phyloP scores from a whole-genome alignment of 2,797 vertebrate species.

The Amblyopsis hoosieri region DNA sequence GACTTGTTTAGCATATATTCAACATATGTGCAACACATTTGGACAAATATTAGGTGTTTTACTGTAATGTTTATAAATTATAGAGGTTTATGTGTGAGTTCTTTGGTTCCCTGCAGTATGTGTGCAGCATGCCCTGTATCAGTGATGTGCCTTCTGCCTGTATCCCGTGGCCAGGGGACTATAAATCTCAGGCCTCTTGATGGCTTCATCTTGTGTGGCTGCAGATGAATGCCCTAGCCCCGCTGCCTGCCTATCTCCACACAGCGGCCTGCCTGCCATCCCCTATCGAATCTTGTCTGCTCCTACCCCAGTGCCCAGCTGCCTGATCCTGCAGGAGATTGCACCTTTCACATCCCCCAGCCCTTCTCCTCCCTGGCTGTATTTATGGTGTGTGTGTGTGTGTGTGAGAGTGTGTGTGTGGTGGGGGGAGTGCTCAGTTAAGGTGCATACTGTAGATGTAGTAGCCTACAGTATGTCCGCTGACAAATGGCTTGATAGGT shows the following conservation, averaged over 20 bases:
- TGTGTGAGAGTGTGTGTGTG: too few species aligned
- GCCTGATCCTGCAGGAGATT: conserved; percentile 32
- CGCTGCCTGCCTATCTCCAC: conserved; percentile 1
- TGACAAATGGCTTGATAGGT: neutral
- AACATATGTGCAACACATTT: too few species aligned
- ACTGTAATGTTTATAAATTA: too few species aligned
- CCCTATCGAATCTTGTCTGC: conserved; percentile 1
- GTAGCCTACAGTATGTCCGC: neutral
- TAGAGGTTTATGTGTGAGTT: neutral
- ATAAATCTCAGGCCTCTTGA: conserved; percentile 2
- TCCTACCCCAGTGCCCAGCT: neutral
- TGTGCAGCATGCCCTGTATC: neutral
- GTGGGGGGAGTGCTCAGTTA: conserved; percentile 29
- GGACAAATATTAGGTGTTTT: too few species aligned
- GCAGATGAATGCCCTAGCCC: conserved; percentile 13
- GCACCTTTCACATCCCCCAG: conserved; percentile 29
- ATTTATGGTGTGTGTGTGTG: neutral
- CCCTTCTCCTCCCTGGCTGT: conserved; percentile 23
- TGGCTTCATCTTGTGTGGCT: conserved; percentile 25
- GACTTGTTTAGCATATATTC: too few species aligned
- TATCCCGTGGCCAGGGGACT: neutral
- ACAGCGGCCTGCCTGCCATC: conserved; percentile 1
- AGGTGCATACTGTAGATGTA: conserved; percentile 12
- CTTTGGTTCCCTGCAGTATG: too few species aligned
- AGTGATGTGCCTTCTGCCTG: neutral